Base-by-base conservation (phyloP, 2,888 invertebrate genomes). In the Eupithecia inturbata region DNA sequence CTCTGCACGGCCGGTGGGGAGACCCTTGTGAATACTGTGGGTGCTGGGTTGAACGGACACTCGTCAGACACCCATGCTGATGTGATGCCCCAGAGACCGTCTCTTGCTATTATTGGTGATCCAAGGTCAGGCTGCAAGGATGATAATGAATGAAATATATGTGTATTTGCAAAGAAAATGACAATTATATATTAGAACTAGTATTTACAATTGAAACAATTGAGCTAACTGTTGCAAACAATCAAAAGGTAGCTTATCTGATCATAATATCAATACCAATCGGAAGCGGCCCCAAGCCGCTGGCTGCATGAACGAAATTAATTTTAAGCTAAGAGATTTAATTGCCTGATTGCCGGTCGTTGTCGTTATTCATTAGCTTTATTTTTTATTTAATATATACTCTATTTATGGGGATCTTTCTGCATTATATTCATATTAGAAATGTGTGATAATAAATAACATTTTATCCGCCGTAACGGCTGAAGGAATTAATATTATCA, bases 71-170 rank as follows among this genome's bases (percentile, higher is more conserved):
- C 83, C 93, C 93, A 94, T 2, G 92, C 91, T 0, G 94, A 94
- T 1, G 92, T 93, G 71, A 93, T 87, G 68, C 93, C 94, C 92
- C 92, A 93, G 0, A 94, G 84, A 0, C 88, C 89, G 57, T 92
- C 88, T 2, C 87, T 83, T 0, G 90, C 88, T 10, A 91, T 76
- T n/a, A 94, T 85, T 16, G 93, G 94, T 0, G 93, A 92, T 22
- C 94, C 94, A 12, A 85, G 83, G 71, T 93, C 93, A 0, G 92
- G 91, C 93, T 93, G 83, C 41, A 74, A 78, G 79, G 64, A 31
- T 57, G 6, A 57, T 39, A 53, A 22, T 60, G 36, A 1, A 36
- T n/a, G n/a, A n/a, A n/a, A n/a, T n/a, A n/a, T n/a, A n/a, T n/a
- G n/a, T n/a, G n/a, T n/a, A n/a, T n/a, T n/a, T n/a, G n/a, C n/a